phyloP scores from a whole-genome alignment of 2,888 invertebrate genomes.

The Xanthia icteritia region DNA sequence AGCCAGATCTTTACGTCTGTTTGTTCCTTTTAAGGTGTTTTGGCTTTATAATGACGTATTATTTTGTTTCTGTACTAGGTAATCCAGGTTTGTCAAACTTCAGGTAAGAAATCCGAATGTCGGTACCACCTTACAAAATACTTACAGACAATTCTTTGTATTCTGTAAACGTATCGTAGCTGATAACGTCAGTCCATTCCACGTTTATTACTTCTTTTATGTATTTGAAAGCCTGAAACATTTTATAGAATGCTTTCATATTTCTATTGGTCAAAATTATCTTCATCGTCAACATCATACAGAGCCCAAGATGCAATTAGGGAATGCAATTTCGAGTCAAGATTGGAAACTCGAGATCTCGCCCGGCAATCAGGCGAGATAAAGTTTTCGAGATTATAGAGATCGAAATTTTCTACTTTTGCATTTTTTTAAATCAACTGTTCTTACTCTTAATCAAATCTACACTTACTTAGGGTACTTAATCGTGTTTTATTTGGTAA shows the following conservation, averaged over 20 bases:
- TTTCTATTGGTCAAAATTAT: neutral
- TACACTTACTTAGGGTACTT: neutral
- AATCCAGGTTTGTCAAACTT: neutral
- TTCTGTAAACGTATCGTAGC: slow-evolving; percentile 68
- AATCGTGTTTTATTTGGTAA: neutral
- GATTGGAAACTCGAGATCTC: neutral
- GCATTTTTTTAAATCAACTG: too few species aligned
- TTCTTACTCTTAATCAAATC: neutral
- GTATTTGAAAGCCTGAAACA: slow-evolving; percentile 78
- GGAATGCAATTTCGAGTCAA: neutral
- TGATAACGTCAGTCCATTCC: slow-evolving; percentile 77
- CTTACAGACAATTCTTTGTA: slow-evolving; percentile 75
- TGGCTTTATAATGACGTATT: too few species aligned
- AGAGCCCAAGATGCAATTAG: neutral
- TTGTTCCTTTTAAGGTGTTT: neutral
- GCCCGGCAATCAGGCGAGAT: neutral
- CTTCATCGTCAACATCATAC: neutral
- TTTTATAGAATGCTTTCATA: neutral
- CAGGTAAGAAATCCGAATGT: neutral
- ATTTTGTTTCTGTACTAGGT: neutral
- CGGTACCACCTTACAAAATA: slow-evolving; percentile 33
- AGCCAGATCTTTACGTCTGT: neutral
- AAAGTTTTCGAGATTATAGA: neutral
- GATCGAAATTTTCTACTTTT: neutral
- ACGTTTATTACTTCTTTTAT: slow-evolving; percentile 76